Percentiles rank a stretch among this genome's conserved stretches.
Evolutionary conservation across 2,888 invertebrate species (phyloP).

Genomic region (Pyralis farinalis): DNA sequence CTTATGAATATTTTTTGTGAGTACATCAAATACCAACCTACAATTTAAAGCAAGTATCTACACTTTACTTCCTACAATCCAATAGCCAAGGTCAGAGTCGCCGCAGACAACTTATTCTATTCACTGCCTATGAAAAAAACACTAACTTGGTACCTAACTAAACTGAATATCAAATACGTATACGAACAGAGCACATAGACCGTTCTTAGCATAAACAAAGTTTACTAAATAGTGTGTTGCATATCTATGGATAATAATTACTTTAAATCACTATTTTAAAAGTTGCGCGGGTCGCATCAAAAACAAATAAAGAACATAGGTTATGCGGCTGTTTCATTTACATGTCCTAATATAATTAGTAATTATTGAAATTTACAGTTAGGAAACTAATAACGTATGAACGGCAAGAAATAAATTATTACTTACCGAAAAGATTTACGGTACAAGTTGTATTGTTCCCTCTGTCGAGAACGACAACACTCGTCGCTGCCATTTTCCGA

Average conservation of each 20-base stretch:
- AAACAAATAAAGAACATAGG: conserved; percentile 59
- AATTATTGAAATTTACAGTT: no score
- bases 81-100: conserved; percentile 75
- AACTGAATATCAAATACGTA: conserved; percentile 18
- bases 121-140: conserved; percentile 54
- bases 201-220: neutral
- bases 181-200: conserved; percentile 18
- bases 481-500: conserved; percentile 90
- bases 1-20: conserved; percentile 72
- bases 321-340: conserved; percentile 38
- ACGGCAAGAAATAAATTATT: conserved; percentile 21
- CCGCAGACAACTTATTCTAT: conserved; percentile 73
- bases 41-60: conserved; percentile 78
- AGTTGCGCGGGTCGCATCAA: conserved; percentile 67
- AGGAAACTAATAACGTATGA: no score
- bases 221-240: neutral
- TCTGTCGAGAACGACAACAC: conserved; percentile 96
- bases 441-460: conserved; percentile 98
- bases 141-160: conserved; percentile 51
- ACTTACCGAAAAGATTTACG: conserved; percentile 97
- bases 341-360: neutral
- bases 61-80: conserved; percentile 80
- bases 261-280: conserved; percentile 40
- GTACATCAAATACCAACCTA: conserved; percentile 78
- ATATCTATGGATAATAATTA: neutral